Evolutionary conservation across 2,888 invertebrate species (phyloP).

Genomic region (Hypena proboscidalis): DNA sequence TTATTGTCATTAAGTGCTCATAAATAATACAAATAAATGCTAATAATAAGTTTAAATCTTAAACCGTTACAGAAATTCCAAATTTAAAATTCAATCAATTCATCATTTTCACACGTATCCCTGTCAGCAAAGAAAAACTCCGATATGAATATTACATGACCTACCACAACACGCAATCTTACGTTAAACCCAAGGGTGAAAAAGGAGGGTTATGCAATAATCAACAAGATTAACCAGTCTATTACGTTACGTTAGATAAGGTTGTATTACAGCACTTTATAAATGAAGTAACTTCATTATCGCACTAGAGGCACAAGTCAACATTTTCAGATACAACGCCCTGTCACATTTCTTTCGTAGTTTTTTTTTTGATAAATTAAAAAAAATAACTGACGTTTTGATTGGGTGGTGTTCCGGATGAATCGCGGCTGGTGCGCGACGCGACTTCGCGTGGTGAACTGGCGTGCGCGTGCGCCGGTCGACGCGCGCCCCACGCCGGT

Average conservation of each 20-base stretch:
- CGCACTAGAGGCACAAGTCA: slow-evolving; percentile 27
- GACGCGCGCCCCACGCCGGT: slow-evolving; percentile 48
- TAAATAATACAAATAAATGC: too few relatives aligned
- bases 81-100: neutral
- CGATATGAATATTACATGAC: slow-evolving; percentile 26
- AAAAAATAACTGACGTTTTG: slow-evolving; percentile 44
- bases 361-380: slow-evolving; percentile 26
- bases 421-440: slow-evolving; percentile 71
- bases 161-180: slow-evolving; percentile 39
- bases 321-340: slow-evolving; percentile 13
- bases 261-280: slow-evolving; percentile 58
- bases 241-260: slow-evolving; percentile 71
- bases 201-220: slow-evolving; percentile 41
- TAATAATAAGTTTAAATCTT: too few relatives aligned
- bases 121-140: slow-evolving; percentile 4
- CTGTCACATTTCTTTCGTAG: slow-evolving; percentile 7
- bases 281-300: slow-evolving; percentile 40
- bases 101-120: neutral
- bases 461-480: slow-evolving; percentile 58
- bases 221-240: slow-evolving; percentile 43
- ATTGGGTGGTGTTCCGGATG: slow-evolving; percentile 40
- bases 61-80: neutral
- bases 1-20: too few relatives aligned
- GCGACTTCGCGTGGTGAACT: slow-evolving; percentile 75
- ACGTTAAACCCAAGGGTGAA: slow-evolving; percentile 41